Base-by-base conservation (phyloP, 1,140 invertebrate species). In the Orchestia grillus region DNA sequence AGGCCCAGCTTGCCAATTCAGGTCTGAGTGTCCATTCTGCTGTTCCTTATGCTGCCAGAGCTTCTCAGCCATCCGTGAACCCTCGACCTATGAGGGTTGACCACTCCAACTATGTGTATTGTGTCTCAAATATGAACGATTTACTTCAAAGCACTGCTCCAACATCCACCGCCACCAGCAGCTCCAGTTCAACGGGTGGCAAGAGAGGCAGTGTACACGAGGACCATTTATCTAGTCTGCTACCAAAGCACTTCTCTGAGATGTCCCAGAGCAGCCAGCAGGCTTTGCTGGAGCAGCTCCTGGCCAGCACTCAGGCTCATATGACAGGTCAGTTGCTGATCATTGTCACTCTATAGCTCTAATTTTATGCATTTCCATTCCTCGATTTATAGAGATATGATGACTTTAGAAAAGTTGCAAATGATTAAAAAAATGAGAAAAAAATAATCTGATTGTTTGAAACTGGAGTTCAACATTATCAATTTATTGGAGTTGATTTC, bases 231-330 rank as follows among this genome's bases (percentile, higher is more conserved):
- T 91, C 88, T 91, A 43, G 41, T 91, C 88, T 91, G 41, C 88
- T 91, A 44, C 88, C 88, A 42, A 91, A 44, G 88, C 88, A 91
- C 41, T 91, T 91, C 88, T 91, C 88, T 91, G 28, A 91, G 88
- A 42, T 91, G 88, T 91, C 88, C 36, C 41, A 42, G 15, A 91
- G 28, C 44, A 91, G 88, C 28, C 88, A 91, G 44, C 88, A 91
- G 88, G 88, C 88, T 19, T 4, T 91, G 15, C 41, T 91, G 41
- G 88, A 91, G 41, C 88, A 91, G 41, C 88, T 91, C 41, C 41
- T 91, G 41, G 88, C 88, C 44, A 91, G 41, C 88, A 42, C 88
- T 4, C 41, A 42, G 41, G 4, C 88, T 42, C 19, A 91, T 91
- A 41, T 91, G 19, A 41, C 88, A 91, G 88, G 44, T 91, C 88